phyloP scores from a whole-genome alignment of 2,888 invertebrate species.

The Ctena decussata region DNA sequence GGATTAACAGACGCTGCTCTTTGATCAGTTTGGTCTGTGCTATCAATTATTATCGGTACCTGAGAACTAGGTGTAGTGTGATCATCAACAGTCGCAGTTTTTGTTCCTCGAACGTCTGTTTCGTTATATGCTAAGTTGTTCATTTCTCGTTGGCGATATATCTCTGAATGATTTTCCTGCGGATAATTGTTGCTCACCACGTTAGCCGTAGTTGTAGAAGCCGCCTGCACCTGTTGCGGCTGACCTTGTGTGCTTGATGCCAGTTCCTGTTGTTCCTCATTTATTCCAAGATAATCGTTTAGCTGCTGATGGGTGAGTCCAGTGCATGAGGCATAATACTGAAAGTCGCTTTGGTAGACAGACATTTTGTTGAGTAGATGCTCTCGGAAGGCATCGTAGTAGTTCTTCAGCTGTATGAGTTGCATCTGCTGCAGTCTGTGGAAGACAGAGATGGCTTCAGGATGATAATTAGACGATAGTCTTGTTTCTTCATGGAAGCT shows the following conservation, averaged over 20 bases:
- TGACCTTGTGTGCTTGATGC: not conserved
- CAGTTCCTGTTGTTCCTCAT: not conserved
- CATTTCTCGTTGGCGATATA: not conserved
- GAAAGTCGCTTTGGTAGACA: constrained; percentile 65
- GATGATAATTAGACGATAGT: constrained; percentile 35
- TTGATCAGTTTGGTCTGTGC: not conserved
- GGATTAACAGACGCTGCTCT: not conserved
- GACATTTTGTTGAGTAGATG: constrained; percentile 17
- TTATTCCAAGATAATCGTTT: not conserved
- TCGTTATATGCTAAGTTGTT: not conserved
- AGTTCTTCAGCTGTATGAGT: constrained; percentile 19
- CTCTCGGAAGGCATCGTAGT: constrained; percentile 1
- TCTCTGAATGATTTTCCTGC: not conserved
- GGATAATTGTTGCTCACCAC: not conserved
- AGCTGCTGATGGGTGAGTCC: constrained; percentile 3
- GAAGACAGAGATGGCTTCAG: constrained; percentile 25
- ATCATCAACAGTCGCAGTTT: not conserved
- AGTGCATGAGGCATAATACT: constrained; percentile 73
- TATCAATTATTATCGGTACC: not conserved
- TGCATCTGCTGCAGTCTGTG: constrained; percentile 54
- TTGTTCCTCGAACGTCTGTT: not conserved
- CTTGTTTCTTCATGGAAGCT: constrained; percentile 55
- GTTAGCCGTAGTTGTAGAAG: not conserved
- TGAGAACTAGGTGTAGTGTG: not conserved
- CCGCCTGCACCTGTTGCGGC: not conserved